These are phyloP conservation scores for Ischnura elegans DNA, from an alignment of 2,888 invertebrate genomes.

Conservation along the genomic window DNA sequence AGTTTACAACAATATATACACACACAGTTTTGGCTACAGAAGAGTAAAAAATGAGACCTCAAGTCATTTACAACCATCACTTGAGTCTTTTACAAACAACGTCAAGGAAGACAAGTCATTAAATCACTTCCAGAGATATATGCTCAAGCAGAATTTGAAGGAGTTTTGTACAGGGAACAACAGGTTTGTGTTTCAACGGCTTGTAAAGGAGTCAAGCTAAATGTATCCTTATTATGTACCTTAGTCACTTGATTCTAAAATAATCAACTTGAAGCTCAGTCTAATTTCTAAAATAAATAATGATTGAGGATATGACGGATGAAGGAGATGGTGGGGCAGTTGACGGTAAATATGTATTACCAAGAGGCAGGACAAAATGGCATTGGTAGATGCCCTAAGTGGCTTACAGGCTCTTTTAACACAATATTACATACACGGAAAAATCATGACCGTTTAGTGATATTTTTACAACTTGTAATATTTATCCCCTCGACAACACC, in stretches of 20 bases:
- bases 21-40: not conserved
- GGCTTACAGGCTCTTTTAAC: not conserved
- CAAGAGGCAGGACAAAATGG: not conserved
- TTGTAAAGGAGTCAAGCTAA: not conserved
- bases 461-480: not conserved
- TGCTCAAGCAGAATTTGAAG: not conserved
- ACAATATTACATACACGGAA: not conserved
- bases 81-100: not conserved
- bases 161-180: not conserved
- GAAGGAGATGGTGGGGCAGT: constrained; percentile 11
- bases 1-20: constrained; percentile 18
- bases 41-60: not conserved
- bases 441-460: not conserved
- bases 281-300: constrained; percentile 27
- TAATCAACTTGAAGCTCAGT: not conserved
- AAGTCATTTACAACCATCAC: not conserved
- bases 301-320: not conserved
- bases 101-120: not conserved
- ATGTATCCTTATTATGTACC: not conserved
- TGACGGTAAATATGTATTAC: constrained; percentile 16
- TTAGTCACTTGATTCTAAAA: not conserved
- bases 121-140: constrained; percentile 2
- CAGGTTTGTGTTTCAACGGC: not conserved
- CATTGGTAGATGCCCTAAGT: not conserved
- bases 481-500: not conserved